Evolutionary conservation across 2,888 invertebrate genomes (phyloP).

Genomic region (Lymantria dispar): DNA sequence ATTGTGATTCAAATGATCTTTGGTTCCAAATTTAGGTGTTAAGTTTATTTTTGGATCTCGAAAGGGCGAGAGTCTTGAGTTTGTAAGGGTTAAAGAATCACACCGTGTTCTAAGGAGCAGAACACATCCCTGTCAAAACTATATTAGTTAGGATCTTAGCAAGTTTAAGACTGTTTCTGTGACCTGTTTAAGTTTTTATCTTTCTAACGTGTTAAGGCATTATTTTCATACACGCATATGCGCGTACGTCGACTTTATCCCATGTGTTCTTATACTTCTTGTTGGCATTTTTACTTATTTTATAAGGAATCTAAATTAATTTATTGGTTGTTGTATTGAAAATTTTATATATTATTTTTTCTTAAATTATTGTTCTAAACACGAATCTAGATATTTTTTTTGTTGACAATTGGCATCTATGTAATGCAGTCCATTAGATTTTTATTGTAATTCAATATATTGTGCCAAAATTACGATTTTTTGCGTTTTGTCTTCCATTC

Average conservation of each 20-base stretch:
- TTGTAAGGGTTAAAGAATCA: constrained; percentile 58
- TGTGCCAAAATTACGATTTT: constrained; percentile 57
- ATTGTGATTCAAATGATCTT: constrained; percentile 67
- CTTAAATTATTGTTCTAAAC: constrained; percentile 75
- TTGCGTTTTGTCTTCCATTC: constrained; percentile 36
- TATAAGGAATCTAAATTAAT: constrained; percentile 82
- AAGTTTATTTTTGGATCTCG: constrained; percentile 70
- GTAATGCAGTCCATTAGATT: constrained; percentile 70
- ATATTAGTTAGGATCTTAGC: constrained; percentile 80
- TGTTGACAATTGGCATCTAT: constrained; percentile 69
- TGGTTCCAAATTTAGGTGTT: constrained; percentile 62
- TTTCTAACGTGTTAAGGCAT: constrained; percentile 70
- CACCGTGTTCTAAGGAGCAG: constrained; percentile 80
- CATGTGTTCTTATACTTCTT: constrained; percentile 82
- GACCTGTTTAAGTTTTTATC: constrained; percentile 82
- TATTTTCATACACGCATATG: constrained; percentile 46
- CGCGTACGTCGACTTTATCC: constrained; percentile 59
- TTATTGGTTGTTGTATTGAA: constrained; percentile 81
- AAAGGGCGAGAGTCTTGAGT: constrained; percentile 48
- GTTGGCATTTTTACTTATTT: constrained; percentile 82
- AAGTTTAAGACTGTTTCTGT: constrained; percentile 83
- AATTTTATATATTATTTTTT: constrained; percentile 67
- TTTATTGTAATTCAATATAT: constrained; percentile 36
- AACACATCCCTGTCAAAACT: constrained; percentile 80
- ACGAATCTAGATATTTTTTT: constrained; percentile 56